Conservation (phyloP, 2,888 invertebrate species). For the Chrysopilus asiliformis region DNA sequence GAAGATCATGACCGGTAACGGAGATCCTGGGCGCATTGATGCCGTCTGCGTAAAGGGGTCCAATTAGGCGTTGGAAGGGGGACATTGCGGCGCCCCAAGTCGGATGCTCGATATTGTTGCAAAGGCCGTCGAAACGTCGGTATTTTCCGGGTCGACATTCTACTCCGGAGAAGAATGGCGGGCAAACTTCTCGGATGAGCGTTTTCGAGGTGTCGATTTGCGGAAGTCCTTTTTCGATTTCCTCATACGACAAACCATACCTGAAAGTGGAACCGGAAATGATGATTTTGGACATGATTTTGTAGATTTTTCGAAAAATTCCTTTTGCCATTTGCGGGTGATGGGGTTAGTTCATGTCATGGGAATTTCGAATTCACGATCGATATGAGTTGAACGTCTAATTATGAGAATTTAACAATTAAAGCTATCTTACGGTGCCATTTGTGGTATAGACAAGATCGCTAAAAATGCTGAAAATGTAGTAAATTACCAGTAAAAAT, state of each 20-base stretch:
- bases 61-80: constrained; percentile 65
- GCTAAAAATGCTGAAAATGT: no score
- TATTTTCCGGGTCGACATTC: constrained; percentile 82
- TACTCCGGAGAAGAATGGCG: constrained; percentile 74
- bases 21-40: constrained; percentile 73
- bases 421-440: no score
- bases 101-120: constrained; percentile 77
- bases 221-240: constrained; percentile 76
- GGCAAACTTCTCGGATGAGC: constrained; percentile 71
- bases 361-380: no score
- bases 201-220: constrained; percentile 81
- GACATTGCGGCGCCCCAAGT: constrained; percentile 80
- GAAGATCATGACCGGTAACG: constrained; percentile 61
- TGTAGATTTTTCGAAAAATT: no score
- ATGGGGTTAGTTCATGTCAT: no score
- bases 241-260: constrained; percentile 71
- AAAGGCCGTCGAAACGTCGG: constrained; percentile 72
- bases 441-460: no score
- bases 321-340: no score
- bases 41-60: constrained; percentile 73
- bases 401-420: no score
- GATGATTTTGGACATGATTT: no score
- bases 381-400: no score
- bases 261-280: constrained; percentile 43
- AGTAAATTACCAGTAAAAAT: no score